Base-by-base conservation (phyloP, 1,140 invertebrate genomes). In the Bemisia tabaci region DNA sequence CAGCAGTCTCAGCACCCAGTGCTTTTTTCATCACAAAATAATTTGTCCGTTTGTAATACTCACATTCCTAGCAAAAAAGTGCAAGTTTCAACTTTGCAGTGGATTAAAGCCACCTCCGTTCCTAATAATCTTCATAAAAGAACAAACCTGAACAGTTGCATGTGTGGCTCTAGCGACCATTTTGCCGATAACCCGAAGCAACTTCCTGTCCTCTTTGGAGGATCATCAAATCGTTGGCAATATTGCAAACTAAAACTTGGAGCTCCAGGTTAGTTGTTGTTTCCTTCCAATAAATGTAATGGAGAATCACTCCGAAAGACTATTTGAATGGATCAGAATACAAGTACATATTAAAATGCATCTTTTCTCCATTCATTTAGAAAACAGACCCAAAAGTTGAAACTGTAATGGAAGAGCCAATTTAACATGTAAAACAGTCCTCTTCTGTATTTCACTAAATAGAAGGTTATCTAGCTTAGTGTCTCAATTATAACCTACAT, bases 21-120 rank as follows among this genome's bases (percentile, higher is more conserved):
- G 33, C 17, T 48, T 5, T 17, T 17, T 48, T 17, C 5, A 48
- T 9, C 33, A 9, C 17, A 5, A 9, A 17, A 48, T 9, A 5
- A 9, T 48, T 48, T 48, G 17, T 9, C 5, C 17, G 33, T 48
- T 5, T 17, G 5, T 59, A 62, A 63, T 21, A 63, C 68, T 12
- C 62, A 66, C 1, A 59, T 65, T 17, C 63, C 68, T 39, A 62
- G 64, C 21, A n/a, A 59, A 63, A 63, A 62, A 61, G 64, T 2
- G 58, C 59, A n/a, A 61, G 24, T 27, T 60, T 66, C 60, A 66
- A 68, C 61, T 66, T 62, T 26, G 60, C 62, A 12, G 59, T 68
- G 65, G 25, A 82, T 84, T 67, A 87, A 88, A 76, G 85, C 88
- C 21, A 89, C 85, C 73, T 89, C 87, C 59, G 71, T 90, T 71